Evolutionary conservation across 1,140 invertebrate genomes (phyloP).

Genomic region (Trichomalopsis sarcophagae): DNA sequence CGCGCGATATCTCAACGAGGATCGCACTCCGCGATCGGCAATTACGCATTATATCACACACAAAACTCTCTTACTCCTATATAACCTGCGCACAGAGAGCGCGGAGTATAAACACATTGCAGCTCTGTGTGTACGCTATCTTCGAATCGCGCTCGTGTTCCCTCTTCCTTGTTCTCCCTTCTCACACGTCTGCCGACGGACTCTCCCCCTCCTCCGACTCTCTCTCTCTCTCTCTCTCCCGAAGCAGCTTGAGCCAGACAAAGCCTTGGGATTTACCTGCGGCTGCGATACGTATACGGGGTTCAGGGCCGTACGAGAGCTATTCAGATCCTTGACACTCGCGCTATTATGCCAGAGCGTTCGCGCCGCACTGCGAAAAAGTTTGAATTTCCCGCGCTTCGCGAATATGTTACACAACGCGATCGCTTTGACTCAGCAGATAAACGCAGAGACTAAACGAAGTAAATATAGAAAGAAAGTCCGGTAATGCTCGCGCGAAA

Average conservation of each 20-base stretch:
- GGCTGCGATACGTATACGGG: neutral
- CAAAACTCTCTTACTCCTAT: neutral
- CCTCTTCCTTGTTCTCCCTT: conserved; percentile 5
- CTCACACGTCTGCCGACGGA: neutral
- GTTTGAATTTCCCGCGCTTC: no score
- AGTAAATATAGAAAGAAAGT: neutral
- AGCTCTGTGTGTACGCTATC: neutral
- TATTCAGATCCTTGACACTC: conserved; percentile 44
- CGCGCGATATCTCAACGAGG: no score
- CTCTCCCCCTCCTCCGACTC: conserved; percentile 21
- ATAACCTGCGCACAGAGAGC: neutral
- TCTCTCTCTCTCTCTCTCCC: neutral
- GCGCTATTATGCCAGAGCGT: neutral
- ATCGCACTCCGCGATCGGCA: neutral
- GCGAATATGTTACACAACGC: no score
- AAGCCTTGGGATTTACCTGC: conserved; percentile 48
- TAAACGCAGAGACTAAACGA: neutral
- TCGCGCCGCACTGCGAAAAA: no score
- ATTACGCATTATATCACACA: neutral
- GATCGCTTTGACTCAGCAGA: no score
- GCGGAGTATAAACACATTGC: neutral
- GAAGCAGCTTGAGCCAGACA: conserved; percentile 36
- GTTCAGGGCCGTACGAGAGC: conserved; percentile 42
- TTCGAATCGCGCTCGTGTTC: neutral
- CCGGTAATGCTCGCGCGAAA: neutral